Evolutionary conservation across 2,797 vertebrate species (phyloP), one percentile per base, ranked within the genome.

Genomic region (Myiotriccus ornatus): DNA sequence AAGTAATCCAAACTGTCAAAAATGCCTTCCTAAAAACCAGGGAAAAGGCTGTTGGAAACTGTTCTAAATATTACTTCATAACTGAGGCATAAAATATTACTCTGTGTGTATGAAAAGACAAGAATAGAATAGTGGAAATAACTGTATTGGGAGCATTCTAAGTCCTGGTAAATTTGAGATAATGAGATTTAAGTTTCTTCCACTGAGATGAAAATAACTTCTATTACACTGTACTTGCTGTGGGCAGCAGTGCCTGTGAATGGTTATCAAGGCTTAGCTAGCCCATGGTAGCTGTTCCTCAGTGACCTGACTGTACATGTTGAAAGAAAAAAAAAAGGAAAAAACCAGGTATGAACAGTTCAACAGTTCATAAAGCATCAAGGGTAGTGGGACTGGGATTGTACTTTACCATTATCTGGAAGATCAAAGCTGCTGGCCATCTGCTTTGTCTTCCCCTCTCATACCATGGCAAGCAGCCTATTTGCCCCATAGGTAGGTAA

Each of bases 121-220:
- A 57, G 46, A 84, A 32, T 21, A 84, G 30, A 86, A 30, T 41
- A 59, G 27, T 47, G 86, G 64, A 63, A 95, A 84, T 65, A 50
- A 74, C 59, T 73, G 18, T 41, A 46, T 9, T 90, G 32, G 55
- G 59, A 94, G n/a, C 20, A 41, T 8, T 81, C 23, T 62, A 68
- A 78, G 30, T 79, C 47, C 70, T 59, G 28, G 23, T 59, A 82
- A 84, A 41, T 44, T 23, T 59, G 59, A 84, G 39, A 76, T 82
- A 94, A 94, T 67, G 59, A 92, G 39, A 16, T 32, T 82, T 89
- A 84, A 92, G 27, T 32, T 76, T 83, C 53, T 80, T 92, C 47
- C 35, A 47, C 39, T 57, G 70, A 82, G 67, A 63, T 92, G 59
- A 76, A 90, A 89, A 62, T 59, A 47, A 82, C 15, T 73, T 46